Conservation (phyloP, 2,113 vertebrate species). For the Perognathus longimembris region DNA sequence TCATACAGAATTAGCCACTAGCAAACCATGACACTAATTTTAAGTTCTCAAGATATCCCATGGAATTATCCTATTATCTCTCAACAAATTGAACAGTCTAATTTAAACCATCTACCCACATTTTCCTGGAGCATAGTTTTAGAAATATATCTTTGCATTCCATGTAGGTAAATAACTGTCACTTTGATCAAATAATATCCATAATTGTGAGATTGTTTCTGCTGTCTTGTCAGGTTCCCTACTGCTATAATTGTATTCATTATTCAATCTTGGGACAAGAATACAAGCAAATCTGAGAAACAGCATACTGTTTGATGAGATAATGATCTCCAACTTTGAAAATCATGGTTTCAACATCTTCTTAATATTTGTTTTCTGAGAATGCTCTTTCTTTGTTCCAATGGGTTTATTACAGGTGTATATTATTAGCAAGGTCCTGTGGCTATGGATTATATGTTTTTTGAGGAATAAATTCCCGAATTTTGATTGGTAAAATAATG, state of each 20-base stretch:
- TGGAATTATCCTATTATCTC: not conserved
- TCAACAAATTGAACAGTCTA: not conserved
- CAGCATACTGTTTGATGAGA: not conserved
- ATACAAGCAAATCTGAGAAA: not conserved
- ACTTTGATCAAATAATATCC: not conserved
- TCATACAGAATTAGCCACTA: not conserved
- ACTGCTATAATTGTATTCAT: slow-evolving; percentile 55
- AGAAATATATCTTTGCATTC: not conserved
- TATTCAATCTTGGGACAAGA: slow-evolving; percentile 53
- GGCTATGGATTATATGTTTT: not conserved
- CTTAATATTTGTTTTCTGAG: slow-evolving; percentile 62
- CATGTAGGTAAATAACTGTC: slow-evolving; percentile 41
- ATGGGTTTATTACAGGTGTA: not conserved
- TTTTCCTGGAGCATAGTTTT: slow-evolving; percentile 23
- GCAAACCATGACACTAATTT: not conserved
- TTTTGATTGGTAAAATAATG: not conserved
- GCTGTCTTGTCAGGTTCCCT: slow-evolving; percentile 48
- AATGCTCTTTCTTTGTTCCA: not conserved
- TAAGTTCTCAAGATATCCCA: not conserved
- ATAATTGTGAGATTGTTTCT: slow-evolving; percentile 26
- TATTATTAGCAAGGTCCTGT: not conserved
- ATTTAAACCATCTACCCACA: slow-evolving; percentile 5
- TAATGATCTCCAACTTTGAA: slow-evolving; percentile 66
- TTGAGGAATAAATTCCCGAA: not conserved
- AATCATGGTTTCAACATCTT: slow-evolving; percentile 32